Percentiles rank a stretch among this genome's conserved stretches.
Conservation (phyloP, 2,797 vertebrate genomes). For the Coccyzus lansbergi region DNA sequence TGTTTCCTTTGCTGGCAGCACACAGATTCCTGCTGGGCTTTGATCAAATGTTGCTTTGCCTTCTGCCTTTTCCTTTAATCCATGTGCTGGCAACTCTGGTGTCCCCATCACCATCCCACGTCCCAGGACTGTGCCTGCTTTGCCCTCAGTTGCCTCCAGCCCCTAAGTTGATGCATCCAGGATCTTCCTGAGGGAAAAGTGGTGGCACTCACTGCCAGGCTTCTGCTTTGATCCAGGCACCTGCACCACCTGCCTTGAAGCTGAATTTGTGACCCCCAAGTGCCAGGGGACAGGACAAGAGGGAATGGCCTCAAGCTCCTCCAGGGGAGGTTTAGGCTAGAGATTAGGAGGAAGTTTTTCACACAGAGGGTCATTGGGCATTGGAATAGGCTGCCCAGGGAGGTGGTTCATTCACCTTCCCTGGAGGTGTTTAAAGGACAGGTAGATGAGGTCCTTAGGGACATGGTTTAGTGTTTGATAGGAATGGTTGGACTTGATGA, state of each 20-base stretch:
- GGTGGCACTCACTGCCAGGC: not conserved
- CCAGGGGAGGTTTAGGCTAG: no score
- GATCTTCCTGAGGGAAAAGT: not conserved
- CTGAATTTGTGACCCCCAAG: no score
- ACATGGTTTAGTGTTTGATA: no score
- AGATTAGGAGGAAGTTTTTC: no score
- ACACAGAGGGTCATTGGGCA: no score
- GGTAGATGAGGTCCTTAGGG: no score
- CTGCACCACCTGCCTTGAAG: not conserved
- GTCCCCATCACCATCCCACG: not conserved
- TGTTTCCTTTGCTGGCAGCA: not conserved
- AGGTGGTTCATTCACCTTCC: no score
- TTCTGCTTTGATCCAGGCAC: not conserved
- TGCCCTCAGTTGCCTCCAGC: not conserved
- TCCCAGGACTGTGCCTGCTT: not conserved
- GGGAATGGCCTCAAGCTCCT: no score
- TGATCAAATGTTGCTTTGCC: slow-evolving; percentile 2
- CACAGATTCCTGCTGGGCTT: slow-evolving; percentile 1
- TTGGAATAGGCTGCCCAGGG: no score
- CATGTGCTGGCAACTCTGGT: not conserved
- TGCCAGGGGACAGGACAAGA: no score
- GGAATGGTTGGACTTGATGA: no score
- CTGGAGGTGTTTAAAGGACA: no score
- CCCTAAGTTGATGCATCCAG: not conserved
- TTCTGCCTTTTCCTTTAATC: not conserved